Conservation (phyloP, 2,113 vertebrate genomes). For the Morone chrysops region DNA sequence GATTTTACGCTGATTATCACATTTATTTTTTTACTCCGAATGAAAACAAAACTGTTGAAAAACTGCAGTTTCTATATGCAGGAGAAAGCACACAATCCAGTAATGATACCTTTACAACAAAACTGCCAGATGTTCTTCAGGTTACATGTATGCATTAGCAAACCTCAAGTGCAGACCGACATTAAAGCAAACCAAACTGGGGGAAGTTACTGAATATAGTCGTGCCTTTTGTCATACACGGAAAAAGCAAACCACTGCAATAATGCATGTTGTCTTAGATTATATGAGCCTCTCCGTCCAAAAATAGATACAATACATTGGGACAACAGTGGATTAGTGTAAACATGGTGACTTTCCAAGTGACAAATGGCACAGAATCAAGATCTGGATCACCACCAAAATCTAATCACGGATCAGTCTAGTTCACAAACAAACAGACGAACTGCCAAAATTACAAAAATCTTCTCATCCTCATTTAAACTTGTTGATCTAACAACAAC, state of each 20-base stretch:
- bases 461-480: background rate
- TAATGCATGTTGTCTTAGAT: conserved; percentile 29
- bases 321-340: background rate
- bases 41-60: conserved; percentile 17
- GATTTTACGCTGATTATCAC: conserved; percentile 11
- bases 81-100: conserved; percentile 49
- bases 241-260: conserved; percentile 10
- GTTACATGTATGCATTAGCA: conserved; percentile 63
- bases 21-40: conserved; percentile 4
- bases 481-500: background rate
- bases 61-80: conserved; percentile 39
- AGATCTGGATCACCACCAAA: conserved; percentile 2
- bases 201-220: conserved; percentile 39
- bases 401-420: background rate
- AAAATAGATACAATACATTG: background rate
- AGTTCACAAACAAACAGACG: conserved; percentile 1
- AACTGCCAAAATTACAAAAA: background rate
- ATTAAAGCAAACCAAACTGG: conserved; percentile 39
- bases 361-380: background rate
- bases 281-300: background rate
- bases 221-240: conserved; percentile 38
- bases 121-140: conserved; percentile 75
- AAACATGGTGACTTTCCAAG: background rate
- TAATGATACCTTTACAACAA: conserved; percentile 71
- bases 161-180: conserved; percentile 70